These are phyloP conservation scores for Hippasteria phrygiana DNA, from an alignment of 53 echinoderm and acorn worm species.

Conservation along the genomic window DNA sequence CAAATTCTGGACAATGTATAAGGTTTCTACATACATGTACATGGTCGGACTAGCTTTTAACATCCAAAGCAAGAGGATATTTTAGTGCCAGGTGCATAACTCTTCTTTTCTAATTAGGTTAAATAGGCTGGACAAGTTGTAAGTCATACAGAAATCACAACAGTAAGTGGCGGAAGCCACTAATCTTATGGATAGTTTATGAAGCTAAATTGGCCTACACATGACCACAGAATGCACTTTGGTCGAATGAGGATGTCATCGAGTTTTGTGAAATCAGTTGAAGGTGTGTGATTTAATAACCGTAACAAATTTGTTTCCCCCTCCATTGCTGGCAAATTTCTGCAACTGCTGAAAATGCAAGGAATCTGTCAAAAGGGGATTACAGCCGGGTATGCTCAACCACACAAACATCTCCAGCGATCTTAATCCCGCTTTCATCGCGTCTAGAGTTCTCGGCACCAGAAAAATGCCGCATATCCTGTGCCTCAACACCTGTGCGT, in stretches of 20 bases:
- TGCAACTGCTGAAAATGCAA: neutral
- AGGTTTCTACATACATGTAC: too few relatives aligned
- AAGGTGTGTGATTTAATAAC: neutral
- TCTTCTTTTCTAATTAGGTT: too few relatives aligned
- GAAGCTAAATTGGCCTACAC: neutral
- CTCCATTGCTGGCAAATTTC: neutral
- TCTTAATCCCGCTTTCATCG: slow-evolving; percentile 33
- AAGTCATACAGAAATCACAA: too few relatives aligned
- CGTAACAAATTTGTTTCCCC: neutral
- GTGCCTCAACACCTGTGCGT: slow-evolving; percentile 21
- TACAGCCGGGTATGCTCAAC: neutral
- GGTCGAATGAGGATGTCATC: neutral
- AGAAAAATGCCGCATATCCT: slow-evolving; percentile 32
- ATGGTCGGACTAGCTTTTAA: too few relatives aligned
- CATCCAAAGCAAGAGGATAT: too few relatives aligned
- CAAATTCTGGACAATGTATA: too few relatives aligned
- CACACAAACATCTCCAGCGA: slow-evolving; percentile 16
- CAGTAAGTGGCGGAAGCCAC: neutral
- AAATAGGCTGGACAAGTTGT: too few relatives aligned
- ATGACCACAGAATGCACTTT: neutral
- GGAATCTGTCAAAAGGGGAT: slow-evolving; percentile 17
- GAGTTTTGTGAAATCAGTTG: neutral
- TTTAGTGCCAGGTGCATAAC: too few relatives aligned
- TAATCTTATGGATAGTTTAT: neutral
- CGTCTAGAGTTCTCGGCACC: slow-evolving; percentile 45